phyloP scores from a whole-genome alignment of 2,888 invertebrate genomes.

The Bombylius major region DNA sequence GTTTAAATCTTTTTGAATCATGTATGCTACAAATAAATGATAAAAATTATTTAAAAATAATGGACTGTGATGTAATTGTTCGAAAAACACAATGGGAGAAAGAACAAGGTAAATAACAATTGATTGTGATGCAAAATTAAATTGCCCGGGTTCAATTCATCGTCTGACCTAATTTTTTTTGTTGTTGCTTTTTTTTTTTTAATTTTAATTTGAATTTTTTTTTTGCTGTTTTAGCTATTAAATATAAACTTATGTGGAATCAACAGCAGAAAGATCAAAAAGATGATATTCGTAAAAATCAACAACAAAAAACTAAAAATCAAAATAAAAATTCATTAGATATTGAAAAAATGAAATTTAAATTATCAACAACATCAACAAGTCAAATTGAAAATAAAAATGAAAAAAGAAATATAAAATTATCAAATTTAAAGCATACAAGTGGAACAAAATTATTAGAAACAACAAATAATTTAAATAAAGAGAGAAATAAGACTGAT shows the following conservation, averaged over 20 bases:
- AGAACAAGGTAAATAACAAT: conserved; percentile 47
- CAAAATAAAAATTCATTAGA: conserved; percentile 2
- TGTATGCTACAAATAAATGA: conserved; percentile 84
- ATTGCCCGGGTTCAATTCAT: neutral
- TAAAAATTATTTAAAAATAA: conserved; percentile 68
- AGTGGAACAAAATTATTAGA: too few species aligned
- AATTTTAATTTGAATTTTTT: neutral
- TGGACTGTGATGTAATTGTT: conserved; percentile 58
- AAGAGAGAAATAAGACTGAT: conserved; percentile 20
- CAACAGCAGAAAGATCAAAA: conserved; percentile 21
- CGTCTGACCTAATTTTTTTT: neutral
- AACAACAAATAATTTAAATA: conserved; percentile 9
- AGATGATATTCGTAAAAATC: conserved; percentile 10
- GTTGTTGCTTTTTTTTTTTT: neutral
- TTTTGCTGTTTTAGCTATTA: conserved; percentile 15
- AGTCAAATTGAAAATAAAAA: neutral
- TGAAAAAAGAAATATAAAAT: neutral
- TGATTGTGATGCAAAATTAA: too few species aligned
- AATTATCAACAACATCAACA: neutral
- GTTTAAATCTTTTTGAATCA: conserved; percentile 75
- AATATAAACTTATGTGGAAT: conserved; percentile 20
- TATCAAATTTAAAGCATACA: neutral
- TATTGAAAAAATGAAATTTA: conserved; percentile 3
- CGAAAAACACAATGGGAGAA: conserved; percentile 68
- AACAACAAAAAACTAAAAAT: conserved; percentile 1